A percentile compares a stretch with the other conserved stretches of the same genome.
phyloP scores from a whole-genome alignment of 2,888 invertebrate species.

The Andrena trimmerana region DNA sequence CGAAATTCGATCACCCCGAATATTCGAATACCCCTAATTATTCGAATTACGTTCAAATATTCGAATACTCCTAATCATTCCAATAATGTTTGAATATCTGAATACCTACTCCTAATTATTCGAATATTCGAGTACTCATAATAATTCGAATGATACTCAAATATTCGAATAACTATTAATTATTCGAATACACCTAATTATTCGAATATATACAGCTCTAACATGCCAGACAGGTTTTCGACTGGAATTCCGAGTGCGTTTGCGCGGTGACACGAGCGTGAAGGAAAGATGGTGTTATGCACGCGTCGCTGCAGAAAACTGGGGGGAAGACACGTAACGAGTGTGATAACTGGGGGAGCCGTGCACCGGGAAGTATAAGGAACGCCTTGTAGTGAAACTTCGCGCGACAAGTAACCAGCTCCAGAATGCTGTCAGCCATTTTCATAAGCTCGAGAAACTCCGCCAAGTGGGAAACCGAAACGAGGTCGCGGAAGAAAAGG shows the following conservation, averaged over 20 bases:
- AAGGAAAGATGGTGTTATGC: constrained; percentile 44
- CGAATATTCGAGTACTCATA: too few relatives aligned
- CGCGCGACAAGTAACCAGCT: constrained; percentile 58
- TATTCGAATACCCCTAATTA: too few relatives aligned
- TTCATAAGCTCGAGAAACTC: constrained; percentile 69
- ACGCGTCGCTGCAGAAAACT: constrained; percentile 41
- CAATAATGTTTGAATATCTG: too few relatives aligned
- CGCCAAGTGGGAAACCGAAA: constrained; percentile 65
- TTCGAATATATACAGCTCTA: too few relatives aligned
- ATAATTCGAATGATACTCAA: too few relatives aligned
- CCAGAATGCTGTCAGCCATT: constrained; percentile 72
- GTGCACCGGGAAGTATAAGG: constrained; percentile 25
- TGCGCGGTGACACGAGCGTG: constrained; percentile 12
- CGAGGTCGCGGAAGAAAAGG: constrained; percentile 58
- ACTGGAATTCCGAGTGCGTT: not conserved
- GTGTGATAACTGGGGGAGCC: constrained; percentile 9
- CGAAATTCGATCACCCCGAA: too few relatives aligned
- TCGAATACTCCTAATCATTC: too few relatives aligned
- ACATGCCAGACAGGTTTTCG: not conserved
- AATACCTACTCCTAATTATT: too few relatives aligned
- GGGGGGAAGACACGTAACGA: constrained; percentile 12
- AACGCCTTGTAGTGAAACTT: constrained; percentile 62
- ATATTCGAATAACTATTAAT: too few relatives aligned
- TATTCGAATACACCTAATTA: too few relatives aligned
- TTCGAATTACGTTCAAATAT: too few relatives aligned